Conservation (phyloP, 2,113 vertebrate genomes). For the Suricata suricatta region DNA sequence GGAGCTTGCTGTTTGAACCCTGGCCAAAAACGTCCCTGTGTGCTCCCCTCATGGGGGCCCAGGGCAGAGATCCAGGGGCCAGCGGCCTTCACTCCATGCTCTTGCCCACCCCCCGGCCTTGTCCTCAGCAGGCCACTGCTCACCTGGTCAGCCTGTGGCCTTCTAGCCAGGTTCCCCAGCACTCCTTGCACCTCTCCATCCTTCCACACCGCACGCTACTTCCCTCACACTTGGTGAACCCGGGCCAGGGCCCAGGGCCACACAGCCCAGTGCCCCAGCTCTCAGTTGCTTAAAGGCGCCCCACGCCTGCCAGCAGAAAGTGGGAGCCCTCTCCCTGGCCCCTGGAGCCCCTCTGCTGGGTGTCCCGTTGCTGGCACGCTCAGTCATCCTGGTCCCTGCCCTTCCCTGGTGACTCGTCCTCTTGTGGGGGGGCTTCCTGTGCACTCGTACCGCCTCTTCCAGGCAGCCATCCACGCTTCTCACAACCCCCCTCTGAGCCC, state of each 20-base stretch:
- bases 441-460: neutral
- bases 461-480: neutral
- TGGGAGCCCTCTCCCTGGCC: too few relatives aligned
- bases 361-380: fast-evolving
- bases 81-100: too few relatives aligned
- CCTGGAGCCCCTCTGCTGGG: neutral
- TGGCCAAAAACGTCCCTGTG: neutral
- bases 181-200: neutral
- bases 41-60: neutral
- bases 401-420: neutral
- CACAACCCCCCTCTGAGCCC: neutral
- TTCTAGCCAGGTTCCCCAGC: neutral
- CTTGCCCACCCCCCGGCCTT: fast-evolving
- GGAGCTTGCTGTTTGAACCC: neutral
- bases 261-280: too few relatives aligned
- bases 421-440: neutral
- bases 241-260: neutral
- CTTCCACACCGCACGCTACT: fast-evolving
- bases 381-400: neutral
- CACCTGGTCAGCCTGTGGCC: fast-evolving
- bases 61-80: neutral
- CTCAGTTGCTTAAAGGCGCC: neutral
- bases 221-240: neutral
- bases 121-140: neutral
- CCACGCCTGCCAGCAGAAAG: neutral